Evolutionary conservation across 2,797 vertebrate genomes (phyloP).

Genomic region (Morelia viridis): DNA sequence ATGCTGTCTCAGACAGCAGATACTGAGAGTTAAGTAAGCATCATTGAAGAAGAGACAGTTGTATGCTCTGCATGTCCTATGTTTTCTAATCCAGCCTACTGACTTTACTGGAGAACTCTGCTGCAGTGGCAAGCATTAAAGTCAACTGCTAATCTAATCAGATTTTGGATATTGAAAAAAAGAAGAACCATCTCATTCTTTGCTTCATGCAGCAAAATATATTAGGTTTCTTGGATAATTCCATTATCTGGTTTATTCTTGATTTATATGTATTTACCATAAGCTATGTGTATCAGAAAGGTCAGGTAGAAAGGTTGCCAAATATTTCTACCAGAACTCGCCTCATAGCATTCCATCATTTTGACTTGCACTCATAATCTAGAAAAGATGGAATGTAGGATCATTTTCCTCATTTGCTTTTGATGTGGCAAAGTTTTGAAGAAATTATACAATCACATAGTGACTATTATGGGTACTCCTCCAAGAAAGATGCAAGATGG

Average conservation of each 20-base stretch:
- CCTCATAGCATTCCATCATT: background rate
- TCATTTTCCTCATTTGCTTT: conserved; percentile 4
- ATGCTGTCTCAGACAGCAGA: background rate
- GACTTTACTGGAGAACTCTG: background rate
- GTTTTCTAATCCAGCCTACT: background rate
- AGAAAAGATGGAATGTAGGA: background rate
- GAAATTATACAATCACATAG: conserved; percentile 14
- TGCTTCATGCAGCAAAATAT: background rate
- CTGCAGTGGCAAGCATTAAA: background rate
- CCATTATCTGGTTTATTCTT: background rate
- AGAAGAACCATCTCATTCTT: background rate
- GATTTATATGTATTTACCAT: background rate
- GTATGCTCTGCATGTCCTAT: background rate
- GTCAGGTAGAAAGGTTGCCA: background rate
- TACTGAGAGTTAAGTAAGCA: background rate
- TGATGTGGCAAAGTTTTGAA: conserved; percentile 6
- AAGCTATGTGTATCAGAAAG: background rate
- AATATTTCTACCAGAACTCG: background rate
- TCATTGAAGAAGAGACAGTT: background rate
- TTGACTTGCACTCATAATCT: background rate
- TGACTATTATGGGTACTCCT: background rate
- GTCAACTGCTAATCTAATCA: background rate
- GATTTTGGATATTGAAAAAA: background rate
- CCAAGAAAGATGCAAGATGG: conserved; percentile 1
- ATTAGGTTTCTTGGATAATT: background rate